These are phyloP conservation scores for Notospermus geniculatus DNA, from an alignment of 1,140 invertebrate genomes.

Conservation along the genomic window DNA sequence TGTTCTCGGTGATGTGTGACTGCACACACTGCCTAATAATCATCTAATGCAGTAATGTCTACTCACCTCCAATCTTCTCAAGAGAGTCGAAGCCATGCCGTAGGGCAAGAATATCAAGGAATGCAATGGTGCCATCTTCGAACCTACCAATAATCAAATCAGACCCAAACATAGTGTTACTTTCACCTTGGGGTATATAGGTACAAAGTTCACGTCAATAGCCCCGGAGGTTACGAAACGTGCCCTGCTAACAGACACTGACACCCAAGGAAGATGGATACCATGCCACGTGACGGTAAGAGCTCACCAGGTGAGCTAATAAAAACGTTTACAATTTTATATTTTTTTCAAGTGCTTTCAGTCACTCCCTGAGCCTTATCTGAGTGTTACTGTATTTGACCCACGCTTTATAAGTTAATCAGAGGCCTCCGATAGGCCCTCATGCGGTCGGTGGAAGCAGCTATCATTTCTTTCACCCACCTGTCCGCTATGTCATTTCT, in stretches of 20 bases:
- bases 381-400: too few relatives aligned
- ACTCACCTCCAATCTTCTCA: conserved; percentile 46
- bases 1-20: too few relatives aligned
- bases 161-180: background rate
- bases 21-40: too few relatives aligned
- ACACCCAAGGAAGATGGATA: too few relatives aligned
- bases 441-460: too few relatives aligned
- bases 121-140: conserved; percentile 91
- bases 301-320: too few relatives aligned
- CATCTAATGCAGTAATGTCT: too few relatives aligned
- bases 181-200: background rate
- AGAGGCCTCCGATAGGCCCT: too few relatives aligned
- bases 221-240: too few relatives aligned
- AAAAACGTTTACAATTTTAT: background rate
- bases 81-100: conserved; percentile 77
- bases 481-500: conserved; percentile 31
- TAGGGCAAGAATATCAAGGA: conserved; percentile 78
- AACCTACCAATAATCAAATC: conserved; percentile 64
- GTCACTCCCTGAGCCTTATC: too few relatives aligned
- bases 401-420: too few relatives aligned
- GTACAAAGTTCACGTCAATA: background rate
- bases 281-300: background rate
- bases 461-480: conserved; percentile 19
- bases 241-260: too few relatives aligned
- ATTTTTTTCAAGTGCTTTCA: background rate